Percentiles rank a stretch among this genome's conserved stretches.
These are phyloP conservation scores for Arvicanthis niloticus DNA, from an alignment of 2,113 vertebrate genomes.

Conservation along the genomic window DNA sequence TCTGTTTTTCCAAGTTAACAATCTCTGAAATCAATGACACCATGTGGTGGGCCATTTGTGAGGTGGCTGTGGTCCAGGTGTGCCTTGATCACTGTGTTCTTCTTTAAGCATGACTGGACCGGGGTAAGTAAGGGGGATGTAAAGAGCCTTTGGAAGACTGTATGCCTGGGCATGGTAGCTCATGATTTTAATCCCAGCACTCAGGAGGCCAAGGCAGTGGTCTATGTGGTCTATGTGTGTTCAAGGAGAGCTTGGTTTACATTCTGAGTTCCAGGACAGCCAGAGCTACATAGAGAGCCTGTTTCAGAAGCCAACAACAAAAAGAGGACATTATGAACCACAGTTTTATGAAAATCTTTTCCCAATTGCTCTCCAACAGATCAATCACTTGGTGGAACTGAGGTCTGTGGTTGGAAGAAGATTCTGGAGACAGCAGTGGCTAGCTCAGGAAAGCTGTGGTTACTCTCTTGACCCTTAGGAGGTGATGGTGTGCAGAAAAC, in stretches of 20 bases:
- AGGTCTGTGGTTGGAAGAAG: neutral
- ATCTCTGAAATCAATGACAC: neutral
- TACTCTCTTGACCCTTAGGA: neutral
- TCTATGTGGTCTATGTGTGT: too few species aligned
- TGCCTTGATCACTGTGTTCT: neutral
- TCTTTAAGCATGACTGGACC: neutral
- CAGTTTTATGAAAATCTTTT: neutral
- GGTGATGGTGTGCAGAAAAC: too few species aligned
- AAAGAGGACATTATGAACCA: neutral
- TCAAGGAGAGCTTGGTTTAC: neutral
- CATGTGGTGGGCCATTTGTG: neutral
- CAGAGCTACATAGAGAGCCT: neutral
- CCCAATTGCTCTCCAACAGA: neutral
- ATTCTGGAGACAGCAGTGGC: neutral
- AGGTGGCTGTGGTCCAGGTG: accelerated
- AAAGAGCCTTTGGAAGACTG: neutral
- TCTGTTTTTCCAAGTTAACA: neutral
- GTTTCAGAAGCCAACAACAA: neutral
- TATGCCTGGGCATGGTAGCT: neutral
- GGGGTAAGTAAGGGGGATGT: neutral
- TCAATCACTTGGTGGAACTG: neutral
- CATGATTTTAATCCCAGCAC: neutral
- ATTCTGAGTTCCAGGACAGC: neutral
- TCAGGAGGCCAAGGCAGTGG: neutral
- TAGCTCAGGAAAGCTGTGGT: neutral